phyloP scores from a whole-genome alignment of 2,797 vertebrate species.

The Hybognathus amarus region DNA sequence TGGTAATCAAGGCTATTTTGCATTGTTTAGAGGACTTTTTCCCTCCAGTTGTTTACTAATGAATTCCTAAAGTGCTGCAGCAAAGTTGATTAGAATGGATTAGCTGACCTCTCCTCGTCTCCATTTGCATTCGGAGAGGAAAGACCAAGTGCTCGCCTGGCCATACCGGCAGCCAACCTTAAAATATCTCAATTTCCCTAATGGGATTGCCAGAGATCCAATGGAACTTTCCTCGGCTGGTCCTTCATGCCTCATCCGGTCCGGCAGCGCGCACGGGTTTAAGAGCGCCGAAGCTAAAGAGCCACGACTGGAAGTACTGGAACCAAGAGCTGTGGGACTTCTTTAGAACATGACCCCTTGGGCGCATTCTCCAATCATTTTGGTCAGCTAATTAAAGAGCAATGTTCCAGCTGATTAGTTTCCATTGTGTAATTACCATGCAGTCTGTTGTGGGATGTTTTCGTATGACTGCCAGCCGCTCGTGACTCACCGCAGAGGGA shows the following conservation, averaged over 20 bases:
- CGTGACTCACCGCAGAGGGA: conserved; percentile 63
- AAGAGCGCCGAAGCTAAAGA: background rate
- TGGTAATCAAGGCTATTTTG: conserved; percentile 74
- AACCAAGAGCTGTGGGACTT: conserved; percentile 65
- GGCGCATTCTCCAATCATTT: conserved; percentile 76
- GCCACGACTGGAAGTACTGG: conserved; percentile 48
- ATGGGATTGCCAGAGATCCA: conserved; percentile 50
- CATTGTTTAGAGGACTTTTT: conserved; percentile 66
- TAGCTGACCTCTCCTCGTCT: conserved; percentile 66
- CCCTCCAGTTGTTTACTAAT: conserved; percentile 75
- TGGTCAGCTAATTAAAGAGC: conserved; percentile 82
- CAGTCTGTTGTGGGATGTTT: conserved; percentile 77
- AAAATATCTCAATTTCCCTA: conserved; percentile 64
- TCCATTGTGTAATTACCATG: conserved; percentile 83
- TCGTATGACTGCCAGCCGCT: conserved; percentile 70
- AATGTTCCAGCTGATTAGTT: conserved; percentile 82
- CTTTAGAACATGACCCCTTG: conserved; percentile 69
- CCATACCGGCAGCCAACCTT: conserved; percentile 63
- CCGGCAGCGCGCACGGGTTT: background rate
- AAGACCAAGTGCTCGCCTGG: conserved; percentile 61
- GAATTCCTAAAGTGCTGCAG: conserved; percentile 73
- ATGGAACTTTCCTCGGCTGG: conserved; percentile 39
- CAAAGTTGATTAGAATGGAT: conserved; percentile 79
- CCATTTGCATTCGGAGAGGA: conserved; percentile 60
- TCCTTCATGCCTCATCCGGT: conserved; percentile 44